Percentiles rank a stretch among this genome's conserved stretches.
Conservation (phyloP, 1,140 invertebrate species). For the Oscheius sp. region DNA sequence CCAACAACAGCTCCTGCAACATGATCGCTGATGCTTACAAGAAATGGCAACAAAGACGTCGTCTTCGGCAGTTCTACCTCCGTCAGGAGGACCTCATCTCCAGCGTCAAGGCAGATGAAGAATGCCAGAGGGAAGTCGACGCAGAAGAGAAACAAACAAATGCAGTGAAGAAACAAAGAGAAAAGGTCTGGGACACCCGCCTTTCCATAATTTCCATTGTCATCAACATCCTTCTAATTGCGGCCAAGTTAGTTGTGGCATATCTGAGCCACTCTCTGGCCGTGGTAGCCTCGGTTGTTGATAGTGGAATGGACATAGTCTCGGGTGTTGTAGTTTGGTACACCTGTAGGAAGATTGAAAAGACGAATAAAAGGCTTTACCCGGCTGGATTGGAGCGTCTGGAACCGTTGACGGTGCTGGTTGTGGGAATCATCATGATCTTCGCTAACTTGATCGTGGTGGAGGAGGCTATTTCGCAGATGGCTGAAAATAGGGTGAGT, state of each 20-base stretch:
- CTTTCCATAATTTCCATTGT: constrained; percentile 27
- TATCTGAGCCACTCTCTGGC: constrained; percentile 32
- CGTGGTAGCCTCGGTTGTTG: constrained; percentile 33
- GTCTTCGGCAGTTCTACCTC: not conserved
- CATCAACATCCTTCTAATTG: constrained; percentile 27
- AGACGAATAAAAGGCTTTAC: constrained; percentile 29
- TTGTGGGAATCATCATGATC: constrained; percentile 37
- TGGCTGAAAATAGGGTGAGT: constrained; percentile 19
- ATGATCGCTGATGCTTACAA: too few species aligned
- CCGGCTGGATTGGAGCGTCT: constrained; percentile 33
- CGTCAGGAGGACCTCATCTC: not conserved
- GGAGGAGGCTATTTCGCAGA: constrained; percentile 18
- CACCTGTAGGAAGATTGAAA: constrained; percentile 29
- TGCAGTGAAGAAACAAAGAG: too few species aligned
- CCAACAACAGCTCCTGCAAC: too few species aligned
- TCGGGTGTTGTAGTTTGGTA: constrained; percentile 33
- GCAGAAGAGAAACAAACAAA: not conserved
- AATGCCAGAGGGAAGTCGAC: not conserved
- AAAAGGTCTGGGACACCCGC: constrained; percentile 19
- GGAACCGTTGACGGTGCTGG: constrained; percentile 30
- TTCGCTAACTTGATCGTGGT: constrained; percentile 39
- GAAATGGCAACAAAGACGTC: too few species aligned
- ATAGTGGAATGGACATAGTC: constrained; percentile 39
- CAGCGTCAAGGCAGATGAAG: not conserved
- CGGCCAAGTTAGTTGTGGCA: constrained; percentile 20